Base-by-base conservation (phyloP, 92 coral and sea anemone species). In the Phenganax marumi region DNA sequence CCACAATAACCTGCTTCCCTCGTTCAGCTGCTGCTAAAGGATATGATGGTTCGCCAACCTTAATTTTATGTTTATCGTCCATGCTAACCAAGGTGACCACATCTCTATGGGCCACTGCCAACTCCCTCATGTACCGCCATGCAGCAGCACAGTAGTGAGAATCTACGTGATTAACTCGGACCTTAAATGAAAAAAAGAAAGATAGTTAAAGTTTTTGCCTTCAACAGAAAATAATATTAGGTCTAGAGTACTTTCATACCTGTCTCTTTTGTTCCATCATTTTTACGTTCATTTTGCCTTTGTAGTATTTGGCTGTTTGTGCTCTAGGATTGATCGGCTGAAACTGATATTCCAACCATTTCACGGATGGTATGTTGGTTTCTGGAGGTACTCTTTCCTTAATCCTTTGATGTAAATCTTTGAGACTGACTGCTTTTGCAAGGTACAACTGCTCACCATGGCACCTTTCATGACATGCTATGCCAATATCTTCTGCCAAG, bases 191-290 rank as follows among this genome's bases (percentile, higher is more conserved):
- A n/a, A n/a, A n/a, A n/a, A n/a, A 21, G 18, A 56, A 56, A 56
- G 12, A 56, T 56, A 3, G 8, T 12, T 4, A 56, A 56, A 4
- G 63, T 4, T 56, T 56, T 56, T 56, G 63, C 18, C 63, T 56
- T 4, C 5, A 56, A 3, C 12, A 56, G 18, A 10, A 12, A 3
- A 12, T 56, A 4, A 8, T 16, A 12, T 3, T 3, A 4, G 12
- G 8, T 7, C 4, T 16, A 56, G 18, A 56, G 18, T 56, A 70
- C 46, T 26, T 43, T 73, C 74, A 23, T 53, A 73, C 79, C 79
- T 73, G 79, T 73, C 79, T 73, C 53, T 73, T 73, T 50, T 73
- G 79, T 33, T 49, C 79, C 79, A 49, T 66, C 73, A 66, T 66
- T 23, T 66, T 66, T 3, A 66, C 50, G 12, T 66, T 23, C 7